Evolutionary conservation across 2,113 vertebrate genomes (phyloP), one percentile per base, ranked within the genome.

Genomic region (Thamnaconus septentrionalis): DNA sequence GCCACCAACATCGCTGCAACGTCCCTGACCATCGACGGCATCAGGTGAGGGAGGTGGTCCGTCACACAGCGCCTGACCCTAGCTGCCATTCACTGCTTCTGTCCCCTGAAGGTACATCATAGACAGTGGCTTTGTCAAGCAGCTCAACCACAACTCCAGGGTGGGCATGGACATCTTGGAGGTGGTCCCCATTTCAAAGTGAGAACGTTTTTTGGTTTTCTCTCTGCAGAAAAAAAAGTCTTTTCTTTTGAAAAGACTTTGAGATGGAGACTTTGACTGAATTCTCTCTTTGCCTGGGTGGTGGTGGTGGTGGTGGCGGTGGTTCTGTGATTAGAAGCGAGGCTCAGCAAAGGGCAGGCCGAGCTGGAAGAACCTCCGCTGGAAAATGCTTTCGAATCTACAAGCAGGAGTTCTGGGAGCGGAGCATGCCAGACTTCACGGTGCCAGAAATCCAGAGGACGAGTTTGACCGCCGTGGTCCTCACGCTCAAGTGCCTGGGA

Each of bases 151-250:
- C 75, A 98, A 98, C 59, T 95, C 96, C 1, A 90, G 95, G 56
- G 94, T 97, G 73, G 95, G 95, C 48, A 84, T 99, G 90, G 96
- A 99, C 64, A 93, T 96, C 61, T 85, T 98, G 84, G 96, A 98
- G 73, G 95, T 99, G 72, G 96, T 98, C 70, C 96, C 97, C 0
- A 98, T 99, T 87, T 97, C 96, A 80, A 97, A 98, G 97, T 99
- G 69, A 94, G 96, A 52, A 57, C 4, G 1, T 8, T 40, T 69
- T 64, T 31, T 31, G 1, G 18, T 31, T 31, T 31, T 31, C 0
- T 10, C 39, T 53, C 41, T n/a, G 12, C 1, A 55, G 50, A 4
- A n/a, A 42, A 7, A 4, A 49, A 5, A 0, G 41, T 75, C 8
- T 4, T 2, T 4, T 7, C 6, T 9, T 6, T 10, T 53, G 39